phyloP scores from a whole-genome alignment of 2,797 vertebrate species.

The Setipinna tenuifilis region DNA sequence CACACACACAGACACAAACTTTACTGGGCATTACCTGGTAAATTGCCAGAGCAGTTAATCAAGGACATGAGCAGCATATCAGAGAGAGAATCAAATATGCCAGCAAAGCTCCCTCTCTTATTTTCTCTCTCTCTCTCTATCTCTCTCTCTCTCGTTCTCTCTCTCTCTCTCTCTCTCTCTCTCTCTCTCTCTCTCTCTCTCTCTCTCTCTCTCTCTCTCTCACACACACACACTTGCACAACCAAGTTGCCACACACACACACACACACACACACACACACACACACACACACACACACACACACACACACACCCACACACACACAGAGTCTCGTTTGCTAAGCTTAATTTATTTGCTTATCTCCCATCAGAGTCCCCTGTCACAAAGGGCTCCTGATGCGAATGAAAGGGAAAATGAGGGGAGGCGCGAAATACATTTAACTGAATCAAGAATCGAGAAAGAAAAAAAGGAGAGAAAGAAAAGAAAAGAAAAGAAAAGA shows the following conservation, averaged over 20 bases:
- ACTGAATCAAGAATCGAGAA: neutral
- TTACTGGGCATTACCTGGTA: neutral
- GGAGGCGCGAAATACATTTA: neutral
- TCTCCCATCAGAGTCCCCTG: neutral
- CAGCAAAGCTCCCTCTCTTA: neutral
- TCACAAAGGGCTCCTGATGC: neutral
- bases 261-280: no score
- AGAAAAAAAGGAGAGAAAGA: neutral
- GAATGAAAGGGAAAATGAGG: neutral
- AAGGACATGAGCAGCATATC: neutral
- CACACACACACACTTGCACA: no score
- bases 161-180: neutral
- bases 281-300: no score
- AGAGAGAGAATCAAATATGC: neutral
- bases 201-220: neutral
- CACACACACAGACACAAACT: neutral
- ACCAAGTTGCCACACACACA: neutral
- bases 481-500: neutral
- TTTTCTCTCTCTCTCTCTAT: neutral
- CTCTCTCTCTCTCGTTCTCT: no score
- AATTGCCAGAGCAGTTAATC: neutral
- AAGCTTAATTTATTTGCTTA: slow-evolving; percentile 18
- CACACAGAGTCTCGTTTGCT: no score
- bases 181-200: no score
- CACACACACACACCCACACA: no score